Conservation (phyloP, 2,888 invertebrate genomes). For the Horisme vitalbata region DNA sequence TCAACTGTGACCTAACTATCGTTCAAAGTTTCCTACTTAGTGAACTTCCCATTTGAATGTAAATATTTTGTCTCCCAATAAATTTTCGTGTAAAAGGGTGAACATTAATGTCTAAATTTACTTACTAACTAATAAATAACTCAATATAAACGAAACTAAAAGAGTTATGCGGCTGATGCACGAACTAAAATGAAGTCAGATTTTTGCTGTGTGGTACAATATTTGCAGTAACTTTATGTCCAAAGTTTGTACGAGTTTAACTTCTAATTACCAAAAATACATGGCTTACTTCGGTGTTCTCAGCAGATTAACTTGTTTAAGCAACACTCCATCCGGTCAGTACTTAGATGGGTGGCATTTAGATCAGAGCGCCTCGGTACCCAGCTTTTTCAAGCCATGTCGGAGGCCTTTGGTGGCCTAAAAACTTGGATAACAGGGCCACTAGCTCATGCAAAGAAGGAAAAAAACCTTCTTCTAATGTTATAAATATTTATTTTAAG, state of each 20-base stretch:
- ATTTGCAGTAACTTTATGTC: neutral
- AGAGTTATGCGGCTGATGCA: slow-evolving; percentile 60
- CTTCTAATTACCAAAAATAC: no score
- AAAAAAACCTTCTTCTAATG: no score
- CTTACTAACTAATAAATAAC: slow-evolving; percentile 71
- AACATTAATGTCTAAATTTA: slow-evolving; percentile 56
- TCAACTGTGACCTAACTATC: slow-evolving; percentile 23
- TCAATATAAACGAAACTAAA: slow-evolving; percentile 50
- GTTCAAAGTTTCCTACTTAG: slow-evolving; percentile 8
- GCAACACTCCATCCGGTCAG: no score
- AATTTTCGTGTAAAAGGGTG: slow-evolving; percentile 37
- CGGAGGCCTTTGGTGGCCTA: no score
- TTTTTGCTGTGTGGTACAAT: slow-evolving; percentile 39
- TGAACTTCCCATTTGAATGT: slow-evolving; percentile 17
- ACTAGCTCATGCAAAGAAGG: no score
- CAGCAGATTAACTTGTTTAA: no score
- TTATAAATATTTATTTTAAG: no score
- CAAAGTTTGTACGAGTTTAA: neutral
- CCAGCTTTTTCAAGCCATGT: no score
- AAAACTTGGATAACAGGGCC: no score
- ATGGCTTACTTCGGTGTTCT: no score
- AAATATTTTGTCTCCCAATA: slow-evolving; percentile 25
- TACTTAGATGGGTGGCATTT: no score
- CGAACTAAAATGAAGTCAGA: slow-evolving; percentile 44
- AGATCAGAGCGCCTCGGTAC: no score